Base-by-base conservation (phyloP, 2,113 vertebrate genomes). In the Apistogramma diplotaenia region DNA sequence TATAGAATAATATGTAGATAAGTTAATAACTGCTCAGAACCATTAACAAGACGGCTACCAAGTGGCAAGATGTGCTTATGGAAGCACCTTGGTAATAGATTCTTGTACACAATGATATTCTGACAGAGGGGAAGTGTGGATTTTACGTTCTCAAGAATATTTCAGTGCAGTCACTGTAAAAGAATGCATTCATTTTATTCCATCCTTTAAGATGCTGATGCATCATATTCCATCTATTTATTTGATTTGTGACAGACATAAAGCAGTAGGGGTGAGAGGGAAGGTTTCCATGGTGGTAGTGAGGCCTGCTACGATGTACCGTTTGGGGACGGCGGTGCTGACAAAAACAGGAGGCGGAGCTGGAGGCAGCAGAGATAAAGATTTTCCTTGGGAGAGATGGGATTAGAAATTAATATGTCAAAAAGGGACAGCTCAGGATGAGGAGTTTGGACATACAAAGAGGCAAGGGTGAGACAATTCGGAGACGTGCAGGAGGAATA, bases 401-500 rank as follows among this genome's bases (percentile, higher is more conserved):
- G 37, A 40, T 40, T 40, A 40, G 37, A 13, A 43, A 40, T 13
- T 3, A 43, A 13, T 15, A 43, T 2, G 5, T 15, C 13, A 43
- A 13, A 43, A 13, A 43, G 40, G 13, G 13, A 43, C 61, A 67
- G 37, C 23, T 46, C 37, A 27, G 37, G 37, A 2, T 40, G 11
- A 40, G 37, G 11, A 12, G 5, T 18, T 46, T 46, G 37, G 40
- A 46, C 21, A 23, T 4, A 40, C 9, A 23, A 15, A 43, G 21
- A 46, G 43, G 43, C 15, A 1, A 65, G 37, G 37, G 13, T 65
- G 61, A 65, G 60, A 62, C 1, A n/a, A 35, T 62, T 40, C 40
- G 60, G n/a, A 40, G 0, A 1, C 15, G 12, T 15, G 31, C 19
- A 31, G 25, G 8, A 0, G 13, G 1, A 0, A 19, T 12, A 12